Percentiles rank a stretch among this genome's conserved stretches.
Conservation (phyloP, 2,113 vertebrate species). For the Microtus pennsylvanicus region DNA sequence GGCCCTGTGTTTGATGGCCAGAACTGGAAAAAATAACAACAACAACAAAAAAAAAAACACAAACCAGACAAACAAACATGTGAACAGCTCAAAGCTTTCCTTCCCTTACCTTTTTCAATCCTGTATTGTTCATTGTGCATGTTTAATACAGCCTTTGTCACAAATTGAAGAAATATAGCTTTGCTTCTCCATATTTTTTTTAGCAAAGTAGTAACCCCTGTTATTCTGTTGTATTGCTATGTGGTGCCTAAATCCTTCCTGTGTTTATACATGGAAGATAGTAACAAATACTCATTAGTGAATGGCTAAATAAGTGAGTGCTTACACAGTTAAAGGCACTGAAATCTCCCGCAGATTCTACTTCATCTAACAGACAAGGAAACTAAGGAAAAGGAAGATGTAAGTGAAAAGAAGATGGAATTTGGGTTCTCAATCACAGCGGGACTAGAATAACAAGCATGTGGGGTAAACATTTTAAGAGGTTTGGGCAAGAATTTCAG, state of each 20-base stretch:
- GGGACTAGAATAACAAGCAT: neutral
- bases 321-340: constrained; percentile 5
- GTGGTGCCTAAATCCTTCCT: neutral
- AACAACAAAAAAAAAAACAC: neutral
- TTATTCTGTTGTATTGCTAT: neutral
- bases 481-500: neutral
- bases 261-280: neutral
- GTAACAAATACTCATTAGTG: neutral
- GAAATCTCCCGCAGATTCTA: constrained; percentile 32
- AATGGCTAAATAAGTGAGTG: neutral
- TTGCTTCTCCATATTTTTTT: neutral
- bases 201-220: neutral
- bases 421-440: neutral
- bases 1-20: neutral
- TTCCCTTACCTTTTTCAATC: neutral
- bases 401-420: constrained; percentile 31
- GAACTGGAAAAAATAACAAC: neutral
- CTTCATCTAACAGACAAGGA: constrained; percentile 23
- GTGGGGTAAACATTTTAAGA: constrained; percentile 1
- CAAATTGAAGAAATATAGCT: neutral
- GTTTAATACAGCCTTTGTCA: constrained; percentile 5
- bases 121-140: neutral
- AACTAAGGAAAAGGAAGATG: constrained; percentile 4
- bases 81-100: neutral
- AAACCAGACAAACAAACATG: neutral